These are phyloP conservation scores for Steinernema feltiae DNA, from an alignment of 1,140 invertebrate genomes.

Conservation along the genomic window DNA sequence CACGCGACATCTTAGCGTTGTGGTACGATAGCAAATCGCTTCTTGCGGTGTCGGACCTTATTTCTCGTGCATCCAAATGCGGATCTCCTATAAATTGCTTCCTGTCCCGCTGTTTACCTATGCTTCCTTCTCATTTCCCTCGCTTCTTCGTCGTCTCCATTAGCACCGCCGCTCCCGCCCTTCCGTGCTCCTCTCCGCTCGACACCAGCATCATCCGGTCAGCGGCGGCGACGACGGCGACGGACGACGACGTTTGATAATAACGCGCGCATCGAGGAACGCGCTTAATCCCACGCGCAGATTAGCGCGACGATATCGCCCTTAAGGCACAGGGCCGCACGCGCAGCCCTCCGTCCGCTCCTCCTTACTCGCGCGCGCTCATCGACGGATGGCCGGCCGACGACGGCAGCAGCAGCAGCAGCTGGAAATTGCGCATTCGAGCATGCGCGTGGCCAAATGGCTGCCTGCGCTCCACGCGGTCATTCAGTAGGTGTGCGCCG, in stretches of 20 bases:
- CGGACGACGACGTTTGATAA: neutral
- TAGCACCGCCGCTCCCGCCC: no score
- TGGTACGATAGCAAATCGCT: no score
- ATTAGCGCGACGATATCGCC: neutral
- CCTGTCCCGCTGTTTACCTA: no score
- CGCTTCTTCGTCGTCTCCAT: no score
- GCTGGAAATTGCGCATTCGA: constrained; percentile 11
- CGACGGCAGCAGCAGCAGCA: constrained; percentile 6
- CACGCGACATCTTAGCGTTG: no score
- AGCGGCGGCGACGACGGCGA: no score
- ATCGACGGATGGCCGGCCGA: neutral
- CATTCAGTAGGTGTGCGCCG: constrained; percentile 4
- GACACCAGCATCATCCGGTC: no score
- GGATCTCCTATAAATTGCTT: no score
- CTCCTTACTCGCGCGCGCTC: neutral
- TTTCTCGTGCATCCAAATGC: no score
- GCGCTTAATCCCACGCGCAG: constrained; percentile 7
- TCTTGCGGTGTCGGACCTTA: no score
- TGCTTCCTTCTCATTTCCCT: no score
- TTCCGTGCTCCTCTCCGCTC: no score
- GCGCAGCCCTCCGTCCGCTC: neutral
- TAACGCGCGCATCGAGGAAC: neutral
- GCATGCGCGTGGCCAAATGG: constrained; percentile 9
- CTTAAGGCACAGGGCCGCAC: neutral
- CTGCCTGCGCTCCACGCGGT: neutral